Base-by-base conservation (phyloP, 2,113 vertebrate species). In the Ginglymostoma cirratum region DNA sequence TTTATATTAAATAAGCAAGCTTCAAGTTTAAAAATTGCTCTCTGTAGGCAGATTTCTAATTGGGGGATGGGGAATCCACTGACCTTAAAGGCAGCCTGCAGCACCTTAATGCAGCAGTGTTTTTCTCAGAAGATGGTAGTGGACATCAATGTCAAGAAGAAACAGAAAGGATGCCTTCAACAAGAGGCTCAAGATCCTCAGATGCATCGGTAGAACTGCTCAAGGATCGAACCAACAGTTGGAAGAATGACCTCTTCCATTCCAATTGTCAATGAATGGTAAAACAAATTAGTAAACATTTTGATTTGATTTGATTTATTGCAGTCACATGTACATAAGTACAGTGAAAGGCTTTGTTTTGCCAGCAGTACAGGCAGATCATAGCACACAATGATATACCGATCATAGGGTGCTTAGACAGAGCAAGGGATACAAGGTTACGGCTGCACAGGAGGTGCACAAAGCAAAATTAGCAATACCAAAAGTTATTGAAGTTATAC, bases 1-100 rank as follows among this genome's bases (percentile, higher is more conserved):
- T 92, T 66, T 66, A 67, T 66, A 93, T 93, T 93, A 93, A 93
- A 67, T 38, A 93, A 67, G 89, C 7, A 66, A 92, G 17, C 55
- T 92, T 92, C 89, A 1, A 92, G 89, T 92, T 55, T 90, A 52
- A 90, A 80, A 90, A 3, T 3, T 19, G 21, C 65, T 67, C 17
- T 93, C 34, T 42, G 10, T 66, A 93, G 24, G 14, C 8, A 42
- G 34, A 19, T 93, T n/a, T 34, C n/a, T 38, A 93, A 93, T 93
- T 93, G 19, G 61, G 66, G 61, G 34, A 93, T 38, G n/a, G 61
- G 89, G 5, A 93, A 93, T 93, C 89, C 61, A 93, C 34, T 34
- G 27, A 65, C 21, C 21, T 67, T 66, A 93, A 67, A n/a, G 30
- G 34, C 5, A 7, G 55, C 86, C 86, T 89, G 52, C 86, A 89